phyloP scores from a whole-genome alignment of 2,797 vertebrate genomes.

The Malurus leucopterus region DNA sequence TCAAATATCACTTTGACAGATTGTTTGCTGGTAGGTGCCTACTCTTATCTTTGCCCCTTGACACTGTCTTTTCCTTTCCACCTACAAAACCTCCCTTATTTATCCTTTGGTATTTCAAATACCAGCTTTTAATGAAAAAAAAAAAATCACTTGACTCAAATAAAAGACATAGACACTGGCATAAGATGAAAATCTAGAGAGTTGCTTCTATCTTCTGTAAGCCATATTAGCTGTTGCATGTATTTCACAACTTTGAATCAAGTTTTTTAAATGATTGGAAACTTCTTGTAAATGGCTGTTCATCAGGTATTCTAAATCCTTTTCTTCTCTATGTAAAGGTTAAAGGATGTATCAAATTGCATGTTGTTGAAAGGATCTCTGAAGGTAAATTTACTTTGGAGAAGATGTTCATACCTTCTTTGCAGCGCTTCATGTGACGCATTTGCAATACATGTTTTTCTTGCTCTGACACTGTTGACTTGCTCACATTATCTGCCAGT shows the following conservation, averaged over 20 bases:
- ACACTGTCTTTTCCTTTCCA: not conserved
- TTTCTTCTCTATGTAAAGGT: not conserved
- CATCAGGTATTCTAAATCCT: not conserved
- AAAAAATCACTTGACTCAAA: not conserved
- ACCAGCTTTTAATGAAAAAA: not conserved
- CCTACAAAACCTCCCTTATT: not conserved
- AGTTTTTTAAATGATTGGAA: not conserved
- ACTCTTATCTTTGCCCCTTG: not conserved
- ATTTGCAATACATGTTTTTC: not conserved
- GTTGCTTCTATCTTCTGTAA: not conserved
- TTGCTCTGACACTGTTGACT: not conserved
- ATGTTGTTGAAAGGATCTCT: not conserved
- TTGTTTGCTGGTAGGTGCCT: not conserved
- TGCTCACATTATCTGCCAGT: not conserved
- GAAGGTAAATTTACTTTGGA: not conserved
- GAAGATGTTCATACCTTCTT: not conserved
- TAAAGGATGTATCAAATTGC: not conserved
- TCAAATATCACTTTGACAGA: not conserved
- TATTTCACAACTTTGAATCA: not conserved
- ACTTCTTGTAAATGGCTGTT: not conserved
- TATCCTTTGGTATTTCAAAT: not conserved
- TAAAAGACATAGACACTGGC: not conserved
- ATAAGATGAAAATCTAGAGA: not conserved
- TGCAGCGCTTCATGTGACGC: not conserved
- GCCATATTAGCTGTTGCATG: not conserved